phyloP scores from a whole-genome alignment of 2,113 vertebrate species.

The Cyrtonyx montezumae region DNA sequence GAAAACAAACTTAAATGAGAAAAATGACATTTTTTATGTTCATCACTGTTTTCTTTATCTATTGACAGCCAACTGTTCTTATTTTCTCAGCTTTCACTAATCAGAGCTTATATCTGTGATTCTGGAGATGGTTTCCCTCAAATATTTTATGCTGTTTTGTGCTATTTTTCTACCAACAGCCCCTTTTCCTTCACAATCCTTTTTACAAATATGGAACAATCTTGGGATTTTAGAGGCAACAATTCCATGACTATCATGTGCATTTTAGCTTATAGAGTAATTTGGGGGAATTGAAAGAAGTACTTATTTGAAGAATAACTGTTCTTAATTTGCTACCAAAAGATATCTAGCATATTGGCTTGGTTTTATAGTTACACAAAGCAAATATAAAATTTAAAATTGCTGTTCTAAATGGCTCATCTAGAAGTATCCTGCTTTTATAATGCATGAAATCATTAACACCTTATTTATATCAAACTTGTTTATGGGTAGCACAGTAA shows the following conservation, averaged over 20 bases:
- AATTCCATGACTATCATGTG: background rate
- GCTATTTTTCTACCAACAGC: conserved; percentile 9
- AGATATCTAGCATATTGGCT: background rate
- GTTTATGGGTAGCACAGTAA: background rate
- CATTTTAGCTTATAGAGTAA: background rate
- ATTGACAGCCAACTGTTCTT: background rate
- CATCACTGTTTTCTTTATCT: conserved; percentile 2
- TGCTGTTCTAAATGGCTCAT: background rate
- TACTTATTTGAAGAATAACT: conserved; percentile 27
- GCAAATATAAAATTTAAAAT: conserved; percentile 10
- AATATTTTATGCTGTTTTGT: background rate
- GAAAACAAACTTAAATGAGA: background rate
- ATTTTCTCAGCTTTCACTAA: background rate
- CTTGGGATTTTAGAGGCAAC: background rate
- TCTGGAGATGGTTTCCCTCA: background rate
- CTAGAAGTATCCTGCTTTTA: background rate
- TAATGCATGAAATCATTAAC: background rate
- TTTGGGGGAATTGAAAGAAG: background rate
- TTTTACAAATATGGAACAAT: conserved; percentile 8
- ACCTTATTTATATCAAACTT: background rate
- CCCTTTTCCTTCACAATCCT: background rate
- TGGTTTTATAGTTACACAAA: conserved; percentile 18
- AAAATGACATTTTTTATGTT: conserved; percentile 5
- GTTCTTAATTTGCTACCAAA: background rate
- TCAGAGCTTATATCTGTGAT: background rate